Base-by-base conservation (phyloP, 2,888 invertebrate genomes). In the Plutella xylostella region DNA sequence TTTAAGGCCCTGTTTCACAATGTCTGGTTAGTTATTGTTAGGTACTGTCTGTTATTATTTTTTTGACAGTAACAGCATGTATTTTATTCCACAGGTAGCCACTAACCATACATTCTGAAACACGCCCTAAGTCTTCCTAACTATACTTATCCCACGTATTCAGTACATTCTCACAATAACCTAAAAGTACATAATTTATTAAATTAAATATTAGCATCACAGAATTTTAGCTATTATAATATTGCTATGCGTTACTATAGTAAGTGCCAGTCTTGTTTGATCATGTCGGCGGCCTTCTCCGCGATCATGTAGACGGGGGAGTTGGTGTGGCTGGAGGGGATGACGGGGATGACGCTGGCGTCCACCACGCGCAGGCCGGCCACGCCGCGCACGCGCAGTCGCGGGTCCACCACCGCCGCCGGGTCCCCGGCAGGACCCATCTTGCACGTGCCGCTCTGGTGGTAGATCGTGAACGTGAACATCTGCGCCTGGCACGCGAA, bases 231-330 rank as follows among this genome's bases (percentile, higher is more conserved):
- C n/a, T n/a, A n/a, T n/a, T 39, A 12, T 39, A 22, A 22, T 15
- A 37, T 25, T 7, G 5, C 17, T 20, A 14, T 37, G 28, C 48
- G 51, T 58, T 25, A 25, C 17, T 49, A 51, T 53, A 62, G 54
- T 48, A 54, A 63, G 12, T 72, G 68, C 80, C 80, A 84, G 47
- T 79, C 80, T 57, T 87, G 64, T 66, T 90, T 90, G 37, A 91
- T 89, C 76, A 91, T 80, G 60, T 92, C 91, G 0, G 90, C 80
- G 5, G 88, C 91, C 63, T 92, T 93, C 65, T 93, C 93, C 2
- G 92, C 93, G 55, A 93, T 92, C 93, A 93, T 92, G 50, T 87
- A 91, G 1, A 86, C 86, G 0, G 93, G 91, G 0, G 91, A 89
- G 56, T 92, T 92, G 0, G 92, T 92, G 61, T 93, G 92, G 18